Conservation (phyloP, 2,113 vertebrate genomes). For the Talpa occidentalis region DNA sequence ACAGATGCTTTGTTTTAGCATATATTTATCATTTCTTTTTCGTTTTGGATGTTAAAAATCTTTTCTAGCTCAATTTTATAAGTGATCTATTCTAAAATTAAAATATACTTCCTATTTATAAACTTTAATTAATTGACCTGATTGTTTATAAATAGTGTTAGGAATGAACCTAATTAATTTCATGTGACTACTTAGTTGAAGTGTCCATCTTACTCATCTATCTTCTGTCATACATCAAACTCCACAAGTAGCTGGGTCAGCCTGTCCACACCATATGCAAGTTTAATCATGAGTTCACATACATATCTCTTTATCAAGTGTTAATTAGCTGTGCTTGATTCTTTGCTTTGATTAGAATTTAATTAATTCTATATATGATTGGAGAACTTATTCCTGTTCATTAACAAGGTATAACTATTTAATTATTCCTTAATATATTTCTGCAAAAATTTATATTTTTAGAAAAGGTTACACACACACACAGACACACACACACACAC, state of each 20-base stretch:
- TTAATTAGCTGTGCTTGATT: background rate
- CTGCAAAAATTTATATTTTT: background rate
- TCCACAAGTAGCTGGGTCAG: background rate
- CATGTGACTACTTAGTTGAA: background rate
- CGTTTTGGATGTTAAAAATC: background rate
- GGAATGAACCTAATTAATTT: background rate
- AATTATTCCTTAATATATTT: background rate
- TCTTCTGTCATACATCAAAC: background rate
- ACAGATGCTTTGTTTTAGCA: background rate
- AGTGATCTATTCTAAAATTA: conserved; percentile 15
- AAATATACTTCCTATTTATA: background rate
- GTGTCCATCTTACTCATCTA: background rate
- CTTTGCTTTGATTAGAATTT: background rate
- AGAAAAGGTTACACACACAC: background rate
- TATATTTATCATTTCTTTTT: background rate
- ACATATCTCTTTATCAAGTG: background rate
- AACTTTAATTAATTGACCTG: background rate
- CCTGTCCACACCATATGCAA: background rate
- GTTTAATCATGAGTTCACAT: background rate
- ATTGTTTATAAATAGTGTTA: background rate
- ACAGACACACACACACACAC: no score
- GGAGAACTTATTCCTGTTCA: background rate
- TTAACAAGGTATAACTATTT: background rate
- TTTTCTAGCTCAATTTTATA: background rate
- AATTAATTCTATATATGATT: background rate